phyloP scores from a whole-genome alignment of 2,113 vertebrate species.

The Geococcyx californianus region DNA sequence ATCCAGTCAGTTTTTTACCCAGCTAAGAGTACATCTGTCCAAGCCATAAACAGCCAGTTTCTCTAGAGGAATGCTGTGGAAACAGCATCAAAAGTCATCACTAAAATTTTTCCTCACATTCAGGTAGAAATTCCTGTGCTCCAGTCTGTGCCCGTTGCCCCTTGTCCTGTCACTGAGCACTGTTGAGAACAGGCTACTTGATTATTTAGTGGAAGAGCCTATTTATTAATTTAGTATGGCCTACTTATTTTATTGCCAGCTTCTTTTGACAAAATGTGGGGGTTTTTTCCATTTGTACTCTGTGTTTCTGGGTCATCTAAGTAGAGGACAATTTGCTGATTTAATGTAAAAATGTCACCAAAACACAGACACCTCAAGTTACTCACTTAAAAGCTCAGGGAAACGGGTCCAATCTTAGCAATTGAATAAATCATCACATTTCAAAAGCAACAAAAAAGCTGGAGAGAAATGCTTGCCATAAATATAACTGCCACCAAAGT shows the following conservation, averaged over 20 bases:
- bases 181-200: no score
- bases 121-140: no score
- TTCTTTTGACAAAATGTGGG: neutral
- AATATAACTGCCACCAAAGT: neutral
- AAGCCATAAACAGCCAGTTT: no score
- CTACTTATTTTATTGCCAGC: neutral
- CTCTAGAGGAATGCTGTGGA: no score
- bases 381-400: neutral
- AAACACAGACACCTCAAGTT: neutral
- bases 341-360: neutral
- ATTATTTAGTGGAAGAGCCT: no score
- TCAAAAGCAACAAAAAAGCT: neutral
- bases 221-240: neutral
- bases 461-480: neutral
- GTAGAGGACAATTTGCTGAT: neutral
- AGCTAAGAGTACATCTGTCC: no score
- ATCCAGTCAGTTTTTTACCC: no score
- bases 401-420: neutral
- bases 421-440: neutral
- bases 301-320: neutral
- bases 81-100: no score
- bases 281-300: neutral
- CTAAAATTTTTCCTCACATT: no score
- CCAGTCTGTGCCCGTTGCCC: no score
- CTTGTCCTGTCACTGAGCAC: no score